These are phyloP conservation scores for Ladona fulva DNA, from an alignment of 1,140 invertebrate species.

Conservation along the genomic window DNA sequence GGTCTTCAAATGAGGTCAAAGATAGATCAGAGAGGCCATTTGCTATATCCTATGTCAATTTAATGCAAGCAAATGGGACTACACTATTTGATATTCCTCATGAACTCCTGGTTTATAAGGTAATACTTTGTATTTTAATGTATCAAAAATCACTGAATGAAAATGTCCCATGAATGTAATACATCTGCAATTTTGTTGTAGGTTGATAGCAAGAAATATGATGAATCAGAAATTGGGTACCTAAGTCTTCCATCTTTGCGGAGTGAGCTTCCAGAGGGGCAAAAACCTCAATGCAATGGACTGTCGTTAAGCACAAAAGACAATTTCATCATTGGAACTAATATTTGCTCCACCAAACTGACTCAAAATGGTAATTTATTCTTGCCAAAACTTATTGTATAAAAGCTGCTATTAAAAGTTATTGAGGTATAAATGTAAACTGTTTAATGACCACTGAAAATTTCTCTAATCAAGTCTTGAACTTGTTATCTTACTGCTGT, in stretches of 20 bases:
- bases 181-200: slow-evolving; percentile 26
- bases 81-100: slow-evolving; percentile 76
- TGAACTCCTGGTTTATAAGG: slow-evolving; percentile 83
- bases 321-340: slow-evolving; percentile 67
- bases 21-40: slow-evolving; percentile 86
- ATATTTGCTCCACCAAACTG: slow-evolving; percentile 89
- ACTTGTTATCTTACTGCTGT: no score
- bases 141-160: slow-evolving; percentile 16
- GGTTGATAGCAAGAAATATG: slow-evolving; percentile 74
- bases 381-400: no score
- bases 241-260: slow-evolving; percentile 64
- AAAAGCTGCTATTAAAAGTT: no score
- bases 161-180: slow-evolving; percentile 15
- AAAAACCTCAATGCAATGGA: slow-evolving; percentile 45
- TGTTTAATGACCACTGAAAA: no score
- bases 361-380: slow-evolving; percentile 75
- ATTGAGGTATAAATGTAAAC: no score
- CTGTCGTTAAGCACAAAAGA: slow-evolving; percentile 65
- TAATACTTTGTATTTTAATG: slow-evolving; percentile 25
- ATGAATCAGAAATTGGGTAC: slow-evolving; percentile 57
- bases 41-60: slow-evolving; percentile 74
- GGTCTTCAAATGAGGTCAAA: slow-evolving; percentile 75
- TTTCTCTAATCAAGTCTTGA: no score
- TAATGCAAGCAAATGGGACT: slow-evolving; percentile 85
- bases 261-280: slow-evolving; percentile 49